A percentile compares a stretch with the other conserved stretches of the same genome.
Evolutionary conservation across 2,797 vertebrate genomes (phyloP).

Genomic region (Mormyrus hasselquistii): DNA sequence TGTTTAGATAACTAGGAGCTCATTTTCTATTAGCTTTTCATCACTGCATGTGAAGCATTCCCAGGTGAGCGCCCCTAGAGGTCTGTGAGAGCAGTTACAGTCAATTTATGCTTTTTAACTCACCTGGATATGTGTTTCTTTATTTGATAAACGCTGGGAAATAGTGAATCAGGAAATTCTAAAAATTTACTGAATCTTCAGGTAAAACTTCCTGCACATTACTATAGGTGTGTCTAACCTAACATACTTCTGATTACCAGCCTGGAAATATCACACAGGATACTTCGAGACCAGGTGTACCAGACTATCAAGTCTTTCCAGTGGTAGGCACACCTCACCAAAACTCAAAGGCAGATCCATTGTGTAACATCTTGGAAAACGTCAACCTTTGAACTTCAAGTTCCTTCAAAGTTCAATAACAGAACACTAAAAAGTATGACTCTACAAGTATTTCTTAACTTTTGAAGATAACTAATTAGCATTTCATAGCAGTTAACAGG

Average conservation of each 20-base stretch:
- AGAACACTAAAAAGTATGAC: background rate
- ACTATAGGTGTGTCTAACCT: background rate
- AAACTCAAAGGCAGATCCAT: background rate
- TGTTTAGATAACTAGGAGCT: background rate
- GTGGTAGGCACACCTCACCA: background rate
- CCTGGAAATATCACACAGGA: background rate
- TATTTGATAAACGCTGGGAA: background rate
- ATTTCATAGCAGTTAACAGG: background rate
- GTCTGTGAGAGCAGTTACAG: background rate
- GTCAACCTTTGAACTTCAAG: background rate
- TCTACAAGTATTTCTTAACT: background rate
- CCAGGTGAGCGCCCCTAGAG: background rate
- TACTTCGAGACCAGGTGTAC: background rate
- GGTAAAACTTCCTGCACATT: background rate
- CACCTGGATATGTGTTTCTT: background rate
- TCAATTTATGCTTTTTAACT: background rate
- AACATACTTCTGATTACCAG: background rate
- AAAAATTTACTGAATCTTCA: background rate
- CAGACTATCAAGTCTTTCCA: background rate
- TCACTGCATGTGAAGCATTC: background rate
- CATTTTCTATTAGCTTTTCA: background rate
- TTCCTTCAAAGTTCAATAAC: background rate
- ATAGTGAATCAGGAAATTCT: background rate
- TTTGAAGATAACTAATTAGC: background rate
- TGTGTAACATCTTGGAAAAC: background rate